Base-by-base conservation (phyloP, 2,888 invertebrate genomes). In the Pegoplata infirma region DNA sequence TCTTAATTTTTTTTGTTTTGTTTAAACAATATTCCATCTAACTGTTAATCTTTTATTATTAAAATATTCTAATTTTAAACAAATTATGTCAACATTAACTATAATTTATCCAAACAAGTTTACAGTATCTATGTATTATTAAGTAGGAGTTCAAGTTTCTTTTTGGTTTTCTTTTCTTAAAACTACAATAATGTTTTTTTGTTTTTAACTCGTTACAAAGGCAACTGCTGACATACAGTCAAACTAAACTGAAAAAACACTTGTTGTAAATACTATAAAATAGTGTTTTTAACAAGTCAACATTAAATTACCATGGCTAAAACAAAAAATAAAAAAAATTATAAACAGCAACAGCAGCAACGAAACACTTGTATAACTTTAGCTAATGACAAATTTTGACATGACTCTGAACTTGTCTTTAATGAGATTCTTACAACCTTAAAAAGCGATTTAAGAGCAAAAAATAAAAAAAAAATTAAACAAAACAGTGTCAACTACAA, bases 391-490 rank as follows among this genome's bases (percentile, higher is more conserved):
- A 74, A 67, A 69, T 74, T 47, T 64, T 78, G 73, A 78, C 78
- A 69, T 78, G 78, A 74, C 73, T 73, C 68, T 78, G 78, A 78
- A 74, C 78, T 78, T 78, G 73, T 69, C 40, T 53, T 59, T 67
- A 66, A 74, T 67, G 49, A 73, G 72, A 72, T 71, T 71, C 69
- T 51, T 16, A 28, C 25, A 64, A 58, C 49, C 40, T 58, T 58
- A 49, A 61, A 19, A 69, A 61, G 23, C 32, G 25, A 32, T n/a
- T 32, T 8, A 46, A 23, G 17, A 32, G n/a, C 3, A 19, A 44
- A 28, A 28, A 17, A 66, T 19, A n/a, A 46, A 16, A n/a, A 46
- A n/a, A n/a, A n/a, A n/a, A n/a, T n/a, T n/a, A n/a, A 19, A 64
- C 47, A 58, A 32, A 14, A 47, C 36, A 40, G 3, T 16, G 17